These are phyloP conservation scores for Cathartes aura DNA, from an alignment of 2,113 vertebrate genomes.

Conservation along the genomic window DNA sequence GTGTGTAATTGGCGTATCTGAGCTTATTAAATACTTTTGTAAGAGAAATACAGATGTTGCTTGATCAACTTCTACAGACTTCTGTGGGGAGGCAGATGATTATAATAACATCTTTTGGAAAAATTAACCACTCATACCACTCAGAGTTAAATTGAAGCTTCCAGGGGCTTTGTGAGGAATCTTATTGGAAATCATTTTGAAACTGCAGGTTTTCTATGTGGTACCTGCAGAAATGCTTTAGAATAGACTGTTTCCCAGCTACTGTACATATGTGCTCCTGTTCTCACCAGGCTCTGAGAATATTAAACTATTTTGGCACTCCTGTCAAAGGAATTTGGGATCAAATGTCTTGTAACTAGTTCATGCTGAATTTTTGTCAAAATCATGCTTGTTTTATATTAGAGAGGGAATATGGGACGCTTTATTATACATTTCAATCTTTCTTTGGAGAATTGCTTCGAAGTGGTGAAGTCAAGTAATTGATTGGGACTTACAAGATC, in stretches of 20 bases:
- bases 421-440: background rate
- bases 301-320: background rate
- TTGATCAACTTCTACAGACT: background rate
- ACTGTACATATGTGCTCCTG: background rate
- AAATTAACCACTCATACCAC: fast-evolving
- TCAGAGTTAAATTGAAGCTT: background rate
- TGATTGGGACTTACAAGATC: background rate
- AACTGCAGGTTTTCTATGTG: background rate
- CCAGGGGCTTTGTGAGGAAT: background rate
- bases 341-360: background rate
- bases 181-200: background rate
- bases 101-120: background rate
- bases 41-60: background rate
- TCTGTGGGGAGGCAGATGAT: background rate
- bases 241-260: background rate
- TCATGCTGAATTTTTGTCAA: background rate
- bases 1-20: background rate
- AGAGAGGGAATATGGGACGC: background rate
- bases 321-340: background rate
- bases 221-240: background rate
- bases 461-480: background rate
- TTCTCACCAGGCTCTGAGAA: background rate
- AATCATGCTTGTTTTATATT: background rate
- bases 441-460: background rate
- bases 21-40: background rate